Base-by-base conservation (phyloP, 2,797 vertebrate genomes). In the Hyperoplus lanceolatus region DNA sequence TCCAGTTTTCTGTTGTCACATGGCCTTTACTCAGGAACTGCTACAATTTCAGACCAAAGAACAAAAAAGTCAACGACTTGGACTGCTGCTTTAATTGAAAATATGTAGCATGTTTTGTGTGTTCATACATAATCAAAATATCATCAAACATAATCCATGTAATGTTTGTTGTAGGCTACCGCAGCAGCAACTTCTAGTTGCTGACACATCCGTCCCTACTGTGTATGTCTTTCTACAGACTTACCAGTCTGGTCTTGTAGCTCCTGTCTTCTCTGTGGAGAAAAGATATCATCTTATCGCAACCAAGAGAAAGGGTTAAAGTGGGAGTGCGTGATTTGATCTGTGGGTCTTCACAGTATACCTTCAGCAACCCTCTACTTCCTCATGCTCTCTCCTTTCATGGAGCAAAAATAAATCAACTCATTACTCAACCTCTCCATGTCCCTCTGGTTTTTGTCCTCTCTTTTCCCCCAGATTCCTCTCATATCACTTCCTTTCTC, bases 361-460 rank as follows among this genome's bases (percentile, higher is more conserved):
- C 73, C 66, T 69, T 51, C n/a, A 36, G 61, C 53, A 8, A 4
- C n/a, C 18, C n/a, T 70, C 14, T 48, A 3, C 71, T 58, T 84
- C 80, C 74, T 73, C 51, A 38, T 65, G 12, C 64, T 66, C 39
- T 80, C 65, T 76, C 16, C 42, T 77, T 70, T 76, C 77, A 29
- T 71, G 58, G 2, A 21, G 38, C 68, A 60, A 58, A 79, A 85
- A 83, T 79, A 86, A 70, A 82, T 74, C 41, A 54, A 77, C 54
- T 75, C 71, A 76, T 84, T 66, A 69, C 46, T 76, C 67, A 59
- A 9, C 60, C 62, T 67, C 58, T 71, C 57, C 79, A 75, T 75
- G 70, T 70, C 68, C 46, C 58, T 87, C 69, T 72, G 53, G 56
- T 61, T 74, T 71, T 46, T 81, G 75, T 60, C 67, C 59, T 38